These are phyloP conservation scores for Lydus trimaculatus DNA, from an alignment of 2,888 invertebrate genomes.

Conservation along the genomic window DNA sequence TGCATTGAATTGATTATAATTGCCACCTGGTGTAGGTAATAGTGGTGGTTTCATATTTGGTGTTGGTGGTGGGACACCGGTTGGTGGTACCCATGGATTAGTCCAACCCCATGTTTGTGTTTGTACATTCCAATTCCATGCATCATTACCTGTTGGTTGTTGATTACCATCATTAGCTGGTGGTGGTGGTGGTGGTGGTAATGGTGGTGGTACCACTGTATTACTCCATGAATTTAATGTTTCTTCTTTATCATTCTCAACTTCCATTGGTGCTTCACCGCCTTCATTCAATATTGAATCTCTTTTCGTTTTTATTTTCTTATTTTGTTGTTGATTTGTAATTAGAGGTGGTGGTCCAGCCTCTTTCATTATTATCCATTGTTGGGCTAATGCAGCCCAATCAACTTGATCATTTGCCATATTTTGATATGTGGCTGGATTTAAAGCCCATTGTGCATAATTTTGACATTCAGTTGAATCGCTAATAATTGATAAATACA, in stretches of 20 bases:
- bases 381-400: slow-evolving; percentile 96
- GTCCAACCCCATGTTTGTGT: slow-evolving; percentile 60
- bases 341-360: slow-evolving; percentile 62
- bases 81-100: slow-evolving; percentile 59
- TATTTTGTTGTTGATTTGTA: slow-evolving; percentile 33
- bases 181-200: slow-evolving; percentile 36
- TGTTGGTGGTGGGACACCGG: slow-evolving; percentile 46
- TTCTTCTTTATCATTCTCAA: slow-evolving; percentile 79
- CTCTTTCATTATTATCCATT: slow-evolving; percentile 97
- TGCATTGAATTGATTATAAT: slow-evolving; percentile 47
- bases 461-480: slow-evolving; percentile 65
- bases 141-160: slow-evolving; percentile 35
- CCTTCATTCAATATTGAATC: slow-evolving; percentile 60
- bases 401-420: slow-evolving; percentile 88
- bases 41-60: slow-evolving; percentile 50
- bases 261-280: slow-evolving; percentile 89
- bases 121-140: slow-evolving; percentile 58
- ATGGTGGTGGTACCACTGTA: slow-evolving; percentile 59
- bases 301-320: slow-evolving; percentile 26
- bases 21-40: slow-evolving; percentile 54
- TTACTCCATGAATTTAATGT: slow-evolving; percentile 52
- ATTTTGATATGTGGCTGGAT: slow-evolving; percentile 83
- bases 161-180: not conserved
- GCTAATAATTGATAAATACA: slow-evolving; percentile 69
- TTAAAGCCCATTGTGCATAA: slow-evolving; percentile 81